A percentile compares a stretch with the other conserved stretches of the same genome.
Conservation (phyloP, 1,140 invertebrate species). For the Euborellia annulipes region DNA sequence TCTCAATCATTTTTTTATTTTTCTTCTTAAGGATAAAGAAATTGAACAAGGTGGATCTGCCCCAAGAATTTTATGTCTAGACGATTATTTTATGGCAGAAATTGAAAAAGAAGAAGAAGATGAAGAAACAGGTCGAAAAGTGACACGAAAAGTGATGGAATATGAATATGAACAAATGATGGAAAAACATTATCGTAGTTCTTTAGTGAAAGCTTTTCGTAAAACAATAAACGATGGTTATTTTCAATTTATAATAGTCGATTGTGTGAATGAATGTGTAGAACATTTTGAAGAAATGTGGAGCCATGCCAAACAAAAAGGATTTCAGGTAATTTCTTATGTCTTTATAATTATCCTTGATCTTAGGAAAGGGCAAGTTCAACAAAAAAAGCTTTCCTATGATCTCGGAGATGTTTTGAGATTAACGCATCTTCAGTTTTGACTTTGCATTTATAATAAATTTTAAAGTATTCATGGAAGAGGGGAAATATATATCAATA, state of each 20-base stretch:
- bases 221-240: constrained; percentile 82
- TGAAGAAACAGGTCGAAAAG: constrained; percentile 57
- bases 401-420: no score
- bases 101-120: constrained; percentile 64
- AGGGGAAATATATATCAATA: no score
- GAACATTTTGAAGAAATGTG: constrained; percentile 75
- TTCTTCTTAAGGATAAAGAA: constrained; percentile 46
- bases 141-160: constrained; percentile 54
- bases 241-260: constrained; percentile 85
- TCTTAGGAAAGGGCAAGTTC: no score
- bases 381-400: no score
- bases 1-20: constrained; percentile 6
- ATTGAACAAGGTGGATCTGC: constrained; percentile 58
- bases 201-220: constrained; percentile 78
- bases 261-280: constrained; percentile 70
- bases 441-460: no score
- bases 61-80: constrained; percentile 78
- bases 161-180: constrained; percentile 81
- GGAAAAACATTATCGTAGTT: constrained; percentile 66
- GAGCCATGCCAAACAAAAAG: constrained; percentile 70
- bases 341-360: no score
- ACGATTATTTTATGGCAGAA: constrained; percentile 93
- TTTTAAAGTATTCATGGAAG: no score
- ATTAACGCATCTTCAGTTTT: no score
- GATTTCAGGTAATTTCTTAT: constrained; percentile 58